Conservation (phyloP, 2,113 vertebrate genomes). For the Arvicanthis niloticus region DNA sequence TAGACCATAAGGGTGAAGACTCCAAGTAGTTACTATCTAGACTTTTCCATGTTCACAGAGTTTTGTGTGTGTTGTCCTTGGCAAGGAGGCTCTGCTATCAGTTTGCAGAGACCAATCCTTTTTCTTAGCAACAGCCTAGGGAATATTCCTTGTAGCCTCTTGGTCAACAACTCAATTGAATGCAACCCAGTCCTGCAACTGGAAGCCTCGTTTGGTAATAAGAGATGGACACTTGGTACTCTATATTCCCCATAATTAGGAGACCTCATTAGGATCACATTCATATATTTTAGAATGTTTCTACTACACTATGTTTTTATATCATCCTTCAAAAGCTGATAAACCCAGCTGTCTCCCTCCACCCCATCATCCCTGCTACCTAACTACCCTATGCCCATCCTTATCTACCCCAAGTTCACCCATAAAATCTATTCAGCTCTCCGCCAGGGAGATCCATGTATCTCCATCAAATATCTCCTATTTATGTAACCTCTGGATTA, state of each 20-base stretch:
- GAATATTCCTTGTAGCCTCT: neutral
- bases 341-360: neutral
- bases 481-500: neutral
- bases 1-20: neutral
- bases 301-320: neutral
- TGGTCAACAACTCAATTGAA: neutral
- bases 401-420: neutral
- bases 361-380: neutral
- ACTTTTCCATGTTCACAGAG: neutral
- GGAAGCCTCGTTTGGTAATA: neutral
- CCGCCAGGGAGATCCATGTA: neutral
- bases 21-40: neutral
- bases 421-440: neutral
- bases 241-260: neutral
- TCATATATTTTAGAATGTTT: neutral
- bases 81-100: neutral
- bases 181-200: neutral
- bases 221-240: neutral
- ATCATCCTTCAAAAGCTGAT: neutral
- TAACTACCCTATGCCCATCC: neutral
- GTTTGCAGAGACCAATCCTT: neutral
- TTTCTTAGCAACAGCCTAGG: neutral
- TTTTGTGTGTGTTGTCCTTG: neutral
- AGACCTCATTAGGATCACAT: neutral
- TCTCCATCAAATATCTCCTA: neutral